A percentile compares a stretch with the other conserved stretches of the same genome.
Conservation (phyloP, 2,888 invertebrate species). For the Hydrotaea cyrtoneurina region DNA sequence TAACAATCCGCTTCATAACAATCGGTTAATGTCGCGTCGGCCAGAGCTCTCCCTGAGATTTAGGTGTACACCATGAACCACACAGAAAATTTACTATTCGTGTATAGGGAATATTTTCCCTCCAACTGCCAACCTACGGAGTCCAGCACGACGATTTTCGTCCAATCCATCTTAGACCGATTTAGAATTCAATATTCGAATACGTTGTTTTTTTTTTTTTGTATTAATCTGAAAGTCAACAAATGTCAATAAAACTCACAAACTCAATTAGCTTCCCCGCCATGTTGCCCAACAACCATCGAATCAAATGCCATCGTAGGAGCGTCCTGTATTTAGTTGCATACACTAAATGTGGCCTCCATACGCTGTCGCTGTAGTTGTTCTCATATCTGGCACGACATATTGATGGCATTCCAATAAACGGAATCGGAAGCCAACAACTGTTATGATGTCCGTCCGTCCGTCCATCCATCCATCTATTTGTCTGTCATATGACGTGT, state of each 20-base stretch:
- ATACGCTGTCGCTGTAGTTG: not conserved
- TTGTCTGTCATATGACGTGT: slow-evolving; percentile 64
- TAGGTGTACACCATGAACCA: no score
- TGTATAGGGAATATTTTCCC: no score
- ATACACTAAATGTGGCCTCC: not conserved
- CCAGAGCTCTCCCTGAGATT: no score
- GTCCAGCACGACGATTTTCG: no score
- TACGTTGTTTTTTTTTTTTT: not conserved
- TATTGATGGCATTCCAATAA: not conserved
- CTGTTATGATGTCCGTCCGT: slow-evolving; percentile 38
- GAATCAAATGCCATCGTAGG: not conserved
- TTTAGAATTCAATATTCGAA: no score
- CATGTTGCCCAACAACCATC: not conserved
- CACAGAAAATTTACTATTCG: no score
- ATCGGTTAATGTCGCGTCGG: no score
- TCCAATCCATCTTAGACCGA: no score
- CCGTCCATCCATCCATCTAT: slow-evolving; percentile 36
- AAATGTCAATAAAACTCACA: slow-evolving; percentile 72
- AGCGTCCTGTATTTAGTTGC: slow-evolving; percentile 49
- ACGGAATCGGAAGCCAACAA: slow-evolving; percentile 49
- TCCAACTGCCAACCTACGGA: no score
- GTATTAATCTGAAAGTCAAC: slow-evolving; percentile 21
- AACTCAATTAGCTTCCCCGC: slow-evolving; percentile 74
- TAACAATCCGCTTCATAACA: no score
- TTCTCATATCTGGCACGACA: not conserved